Base-by-base conservation (phyloP, 2,888 invertebrate species). In the Margaritifera margaritifera region DNA sequence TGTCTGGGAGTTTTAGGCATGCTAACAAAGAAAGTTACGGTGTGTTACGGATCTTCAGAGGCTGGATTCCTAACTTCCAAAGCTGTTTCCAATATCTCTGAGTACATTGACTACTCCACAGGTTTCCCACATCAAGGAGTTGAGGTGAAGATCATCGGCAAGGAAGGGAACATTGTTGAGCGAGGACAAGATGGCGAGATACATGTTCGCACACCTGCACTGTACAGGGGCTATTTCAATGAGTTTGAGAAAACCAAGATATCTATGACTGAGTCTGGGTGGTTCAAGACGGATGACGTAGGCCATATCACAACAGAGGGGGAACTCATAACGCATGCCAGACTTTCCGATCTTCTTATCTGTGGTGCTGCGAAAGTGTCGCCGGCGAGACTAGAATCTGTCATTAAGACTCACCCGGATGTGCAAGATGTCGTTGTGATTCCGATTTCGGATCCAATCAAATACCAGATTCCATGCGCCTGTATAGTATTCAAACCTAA, bases 221-320 rank as follows among this genome's bases (percentile, higher is more conserved):
- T 73, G 24, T 65, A 70, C 20, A 25, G 25, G 24, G 31, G 59
- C 4, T 73, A 73, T 31, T 64, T 50, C 42, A 59, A 65, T 1
- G 50, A 70, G 6, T 51, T 24, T 25, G 57, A 57, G 20, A 65
- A 27, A 27, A 68, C 73, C 19, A 61, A 62, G 25, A 65, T 64
- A 59, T 69, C 60, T 1, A 53, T 73, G 11, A 59, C 62, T 2
- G 11, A n/a, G 1, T 52, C 50, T n/a, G 57, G 62, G 8, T 73
- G 73, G 73, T 67, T 74, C 66, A 66, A 74, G 52, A 70, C 70
- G 2, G 70, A 74, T 57, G 73, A 73, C 25, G 60, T 70, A 19
- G 73, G 73, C 2, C 52, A 62, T 55, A 63, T 70, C 2, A 55
- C 54, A 22, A 22, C 20, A 22, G 65, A 62, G 27, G 68, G 68